Evolutionary conservation across 2,888 invertebrate genomes (phyloP).

Genomic region (Bombyx huttoni): DNA sequence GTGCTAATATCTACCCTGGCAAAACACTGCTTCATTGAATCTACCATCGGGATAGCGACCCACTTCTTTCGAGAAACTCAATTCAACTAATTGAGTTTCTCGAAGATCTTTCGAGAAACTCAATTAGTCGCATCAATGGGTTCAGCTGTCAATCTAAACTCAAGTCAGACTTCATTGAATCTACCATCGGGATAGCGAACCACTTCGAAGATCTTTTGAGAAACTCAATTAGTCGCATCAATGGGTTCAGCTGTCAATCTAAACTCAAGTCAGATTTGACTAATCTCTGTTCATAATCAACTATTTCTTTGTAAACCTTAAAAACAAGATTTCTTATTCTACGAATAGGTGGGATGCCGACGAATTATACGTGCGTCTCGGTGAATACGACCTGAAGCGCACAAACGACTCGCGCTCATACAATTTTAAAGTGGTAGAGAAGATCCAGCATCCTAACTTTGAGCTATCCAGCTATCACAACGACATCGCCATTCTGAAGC

Average conservation of each 20-base stretch:
- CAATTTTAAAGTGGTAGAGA: slow-evolving; percentile 78
- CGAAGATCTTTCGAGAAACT: no score
- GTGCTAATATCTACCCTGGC: no score
- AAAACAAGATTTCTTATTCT: not conserved
- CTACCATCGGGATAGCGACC: no score
- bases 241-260: no score
- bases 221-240: no score
- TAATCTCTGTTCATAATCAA: not conserved
- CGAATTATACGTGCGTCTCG: slow-evolving; percentile 79
- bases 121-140: no score
- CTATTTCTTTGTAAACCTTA: not conserved
- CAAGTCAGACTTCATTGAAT: not conserved
- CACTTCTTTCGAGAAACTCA: no score
- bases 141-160: no score
- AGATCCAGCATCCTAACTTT: slow-evolving; percentile 78
- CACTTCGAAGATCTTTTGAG: no score
- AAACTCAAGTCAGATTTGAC: not conserved
- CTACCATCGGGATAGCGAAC: no score
- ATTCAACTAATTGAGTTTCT: no score
- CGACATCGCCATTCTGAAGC: slow-evolving; percentile 82
- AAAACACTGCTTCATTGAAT: no score
- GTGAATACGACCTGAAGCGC: slow-evolving; percentile 83
- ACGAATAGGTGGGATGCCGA: slow-evolving; percentile 64
- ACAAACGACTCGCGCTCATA: slow-evolving; percentile 78
- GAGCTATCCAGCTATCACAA: slow-evolving; percentile 78